Percentiles rank a stretch among this genome's conserved stretches.
phyloP scores from a whole-genome alignment of 2,113 vertebrate species.

The Rhinopomastus cyanomelas region DNA sequence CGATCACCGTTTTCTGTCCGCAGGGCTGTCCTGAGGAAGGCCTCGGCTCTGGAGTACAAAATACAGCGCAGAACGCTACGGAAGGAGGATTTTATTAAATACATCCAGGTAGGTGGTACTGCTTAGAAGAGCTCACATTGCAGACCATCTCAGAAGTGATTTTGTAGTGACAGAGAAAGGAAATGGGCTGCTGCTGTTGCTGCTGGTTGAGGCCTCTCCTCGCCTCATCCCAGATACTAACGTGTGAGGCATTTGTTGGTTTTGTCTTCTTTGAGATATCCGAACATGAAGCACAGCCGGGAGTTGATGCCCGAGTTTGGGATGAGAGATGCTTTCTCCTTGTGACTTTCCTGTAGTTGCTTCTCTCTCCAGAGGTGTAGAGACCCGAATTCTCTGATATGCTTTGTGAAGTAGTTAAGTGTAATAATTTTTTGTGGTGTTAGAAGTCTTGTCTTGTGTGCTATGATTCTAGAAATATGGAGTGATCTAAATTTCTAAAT shows the following conservation, averaged over 20 bases:
- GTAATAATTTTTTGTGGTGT: not conserved
- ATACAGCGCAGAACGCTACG: constrained; percentile 84
- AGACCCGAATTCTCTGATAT: not conserved
- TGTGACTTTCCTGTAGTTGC: not conserved
- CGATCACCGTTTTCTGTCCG: not conserved
- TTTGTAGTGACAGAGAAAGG: fast-evolving
- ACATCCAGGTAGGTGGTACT: constrained; percentile 82
- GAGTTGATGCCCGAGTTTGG: not conserved
- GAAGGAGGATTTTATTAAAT: constrained; percentile 91
- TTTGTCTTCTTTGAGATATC: fast-evolving
- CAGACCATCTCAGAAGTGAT: fast-evolving
- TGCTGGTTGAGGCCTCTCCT: not conserved
- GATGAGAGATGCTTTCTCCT: not conserved
- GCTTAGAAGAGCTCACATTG: fast-evolving
- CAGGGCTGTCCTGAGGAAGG: constrained; percentile 89
- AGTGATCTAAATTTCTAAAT: too few species aligned
- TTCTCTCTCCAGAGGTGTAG: not conserved
- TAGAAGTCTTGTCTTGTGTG: not conserved
- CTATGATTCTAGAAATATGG: fast-evolving
- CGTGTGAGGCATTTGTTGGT: fast-evolving
- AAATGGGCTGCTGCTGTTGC: too few species aligned
- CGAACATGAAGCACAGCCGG: fast-evolving
- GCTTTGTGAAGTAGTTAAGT: not conserved
- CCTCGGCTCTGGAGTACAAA: constrained; percentile 91
- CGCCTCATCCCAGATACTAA: fast-evolving